Percentiles rank a stretch among this genome's conserved stretches.
Evolutionary conservation across 2,113 vertebrate species (phyloP).

Genomic region (Pheucticus melanocephalus): DNA sequence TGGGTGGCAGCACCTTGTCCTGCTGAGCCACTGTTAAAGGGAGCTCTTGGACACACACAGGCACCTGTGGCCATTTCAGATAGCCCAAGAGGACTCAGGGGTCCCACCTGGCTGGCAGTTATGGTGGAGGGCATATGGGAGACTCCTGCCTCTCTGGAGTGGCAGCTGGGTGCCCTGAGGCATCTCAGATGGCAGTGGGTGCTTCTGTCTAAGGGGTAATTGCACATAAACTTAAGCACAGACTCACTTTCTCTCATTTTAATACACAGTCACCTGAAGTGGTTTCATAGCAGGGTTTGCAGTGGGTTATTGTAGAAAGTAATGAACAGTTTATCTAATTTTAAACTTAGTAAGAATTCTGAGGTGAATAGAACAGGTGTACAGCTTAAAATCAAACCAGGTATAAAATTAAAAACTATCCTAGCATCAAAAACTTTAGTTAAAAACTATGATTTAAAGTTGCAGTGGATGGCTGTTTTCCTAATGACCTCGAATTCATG

Average conservation of each 20-base stretch:
- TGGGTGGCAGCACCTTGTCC: neutral
- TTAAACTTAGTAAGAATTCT: neutral
- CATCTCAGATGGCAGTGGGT: neutral
- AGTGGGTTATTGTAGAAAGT: neutral
- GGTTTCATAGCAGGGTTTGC: neutral
- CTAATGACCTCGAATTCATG: conserved; percentile 20
- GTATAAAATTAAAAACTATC: neutral
- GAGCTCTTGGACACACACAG: neutral
- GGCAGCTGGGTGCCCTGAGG: neutral
- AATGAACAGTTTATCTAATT: neutral
- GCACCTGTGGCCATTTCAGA: neutral
- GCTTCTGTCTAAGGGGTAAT: neutral
- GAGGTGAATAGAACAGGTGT: neutral
- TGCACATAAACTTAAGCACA: neutral
- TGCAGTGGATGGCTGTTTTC: neutral
- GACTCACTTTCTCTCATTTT: neutral
- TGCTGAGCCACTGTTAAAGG: neutral
- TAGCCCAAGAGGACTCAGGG: neutral
- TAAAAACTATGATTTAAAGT: neutral
- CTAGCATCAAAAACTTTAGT: neutral
- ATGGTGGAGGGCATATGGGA: neutral
- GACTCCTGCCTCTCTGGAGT: neutral
- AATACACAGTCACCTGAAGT: neutral
- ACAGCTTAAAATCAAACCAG: neutral
- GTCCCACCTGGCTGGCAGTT: neutral